Evolutionary conservation across 2,113 vertebrate species (phyloP), one percentile per base, ranked within the genome.

Genomic region (Larimichthys polyactis): DNA sequence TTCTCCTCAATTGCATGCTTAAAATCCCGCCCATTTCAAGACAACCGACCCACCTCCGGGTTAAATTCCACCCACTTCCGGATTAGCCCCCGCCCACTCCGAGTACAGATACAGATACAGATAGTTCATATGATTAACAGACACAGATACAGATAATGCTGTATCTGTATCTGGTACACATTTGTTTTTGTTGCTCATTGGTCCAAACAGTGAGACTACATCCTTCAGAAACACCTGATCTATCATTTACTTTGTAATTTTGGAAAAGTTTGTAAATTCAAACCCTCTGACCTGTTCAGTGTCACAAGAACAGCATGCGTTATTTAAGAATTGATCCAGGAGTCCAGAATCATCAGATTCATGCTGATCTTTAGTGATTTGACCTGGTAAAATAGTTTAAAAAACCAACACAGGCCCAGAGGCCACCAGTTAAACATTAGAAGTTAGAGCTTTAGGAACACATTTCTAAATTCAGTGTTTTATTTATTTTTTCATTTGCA

Each of bases 401-500:
- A 66, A 81, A 54, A 3, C 36, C 4, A 46, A 19, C 17, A 32
- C 46, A 29, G 67, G 72, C 20, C 14, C 4, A 11, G 20, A 22
- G 3, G 36, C 57, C 64, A 63, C 16, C 52, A 52, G 11, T 67
- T 59, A 60, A 69, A 74, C 27, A 76, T 36, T 11, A 69, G 14
- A 73, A 43, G 44, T 72, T 15, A 48, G 2, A 78, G 65, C 71
- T 83, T 46, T 40, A 17, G 15, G 43, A 82, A 60, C 71, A 57
- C 32, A 10, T 65, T 24, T 62, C 70, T 36, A 65, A 76, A 85
- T 66, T 78, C 58, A 51, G 3, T 17, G 17, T 46, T 40, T 66
- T 27, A 1, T 36, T 32, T 32, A 58, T 66, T 36, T 48, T 49
- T 43, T 46, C 76, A 69, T 77, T 84, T 86, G 67, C 57, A 48